phyloP scores from a whole-genome alignment of 2,113 vertebrate genomes.

The Paedocypris sp. region DNA sequence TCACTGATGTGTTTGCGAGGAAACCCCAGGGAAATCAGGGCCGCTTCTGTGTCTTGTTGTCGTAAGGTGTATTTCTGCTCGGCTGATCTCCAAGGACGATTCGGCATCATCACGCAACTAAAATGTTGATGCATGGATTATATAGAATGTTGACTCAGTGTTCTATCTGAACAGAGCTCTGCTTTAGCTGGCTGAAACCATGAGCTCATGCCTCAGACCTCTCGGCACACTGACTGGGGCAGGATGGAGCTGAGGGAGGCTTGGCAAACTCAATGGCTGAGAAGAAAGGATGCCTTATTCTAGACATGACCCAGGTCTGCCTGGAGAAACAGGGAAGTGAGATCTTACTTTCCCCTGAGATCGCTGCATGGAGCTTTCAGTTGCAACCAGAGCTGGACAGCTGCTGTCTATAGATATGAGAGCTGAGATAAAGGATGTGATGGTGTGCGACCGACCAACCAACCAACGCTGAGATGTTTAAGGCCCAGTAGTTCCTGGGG shows the following conservation, averaged over 20 bases:
- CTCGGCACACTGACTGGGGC: conserved; percentile 13
- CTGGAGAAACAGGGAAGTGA: conserved; percentile 36
- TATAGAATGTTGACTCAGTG: too few species aligned
- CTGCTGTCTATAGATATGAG: not conserved
- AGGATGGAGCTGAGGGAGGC: conserved; percentile 15
- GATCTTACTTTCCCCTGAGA: conserved; percentile 23
- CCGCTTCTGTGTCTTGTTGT: conserved; percentile 10
- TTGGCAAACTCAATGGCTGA: conserved; percentile 26
- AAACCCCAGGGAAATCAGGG: not conserved
- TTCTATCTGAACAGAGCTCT: not conserved
- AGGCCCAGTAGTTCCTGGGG: too few species aligned
- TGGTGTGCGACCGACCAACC: too few species aligned
- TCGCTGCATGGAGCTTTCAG: conserved; percentile 12
- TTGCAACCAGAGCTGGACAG: not conserved
- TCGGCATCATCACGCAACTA: too few species aligned
- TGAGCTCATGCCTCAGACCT: conserved; percentile 15
- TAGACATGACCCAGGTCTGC: conserved; percentile 25
- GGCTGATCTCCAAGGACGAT: not conserved
- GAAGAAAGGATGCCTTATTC: conserved; percentile 35
- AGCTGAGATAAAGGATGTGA: too few species aligned
- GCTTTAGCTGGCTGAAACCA: not conserved
- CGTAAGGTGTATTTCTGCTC: not conserved
- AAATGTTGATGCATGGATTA: too few species aligned
- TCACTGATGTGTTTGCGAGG: not conserved
- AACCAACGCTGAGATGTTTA: too few species aligned